These are phyloP conservation scores for Onchidella celtica DNA, from an alignment of 2,888 invertebrate genomes.

Conservation along the genomic window DNA sequence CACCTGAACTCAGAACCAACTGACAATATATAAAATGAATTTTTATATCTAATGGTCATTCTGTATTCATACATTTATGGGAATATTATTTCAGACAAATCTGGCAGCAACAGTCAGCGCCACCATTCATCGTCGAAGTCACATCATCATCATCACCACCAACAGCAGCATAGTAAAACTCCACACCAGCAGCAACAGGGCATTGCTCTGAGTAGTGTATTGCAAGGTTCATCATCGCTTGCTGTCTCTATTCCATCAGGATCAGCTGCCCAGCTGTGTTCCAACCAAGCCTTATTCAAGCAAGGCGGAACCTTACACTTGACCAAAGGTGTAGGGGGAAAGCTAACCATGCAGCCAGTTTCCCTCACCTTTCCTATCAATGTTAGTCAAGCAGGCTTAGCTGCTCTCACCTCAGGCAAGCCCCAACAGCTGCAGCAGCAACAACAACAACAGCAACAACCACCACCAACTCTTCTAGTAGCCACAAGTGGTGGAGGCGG, in stretches of 20 bases:
- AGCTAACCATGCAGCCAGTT: conserved; percentile 69
- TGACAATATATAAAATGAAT: too few species aligned
- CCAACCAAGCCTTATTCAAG: conserved; percentile 66
- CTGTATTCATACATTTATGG: too few species aligned
- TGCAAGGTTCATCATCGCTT: conserved; percentile 23
- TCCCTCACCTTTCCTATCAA: conserved; percentile 66
- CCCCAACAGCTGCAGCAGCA: conserved; percentile 54
- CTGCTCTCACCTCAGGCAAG: conserved; percentile 50
- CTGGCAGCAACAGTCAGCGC: conserved; percentile 31
- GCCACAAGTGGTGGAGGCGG: conserved; percentile 57
- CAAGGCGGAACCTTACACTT: conserved; percentile 58
- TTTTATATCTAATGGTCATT: too few species aligned
- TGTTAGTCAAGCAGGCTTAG: conserved; percentile 58
- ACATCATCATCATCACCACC: conserved; percentile 42
- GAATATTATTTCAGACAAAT: conserved; percentile 38
- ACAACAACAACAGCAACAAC: conserved; percentile 50
- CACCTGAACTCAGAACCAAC: too few species aligned
- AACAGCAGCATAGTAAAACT: conserved; percentile 31
- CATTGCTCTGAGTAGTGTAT: conserved; percentile 24
- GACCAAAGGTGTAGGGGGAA: conserved; percentile 60
- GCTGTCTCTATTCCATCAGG: conserved; percentile 31
- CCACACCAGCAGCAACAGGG: conserved; percentile 13
- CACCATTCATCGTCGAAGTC: conserved; percentile 29
- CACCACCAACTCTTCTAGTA: conserved; percentile 63
- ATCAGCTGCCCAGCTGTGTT: conserved; percentile 54